Evolutionary conservation across 2,888 invertebrate species (phyloP), one percentile per base, ranked within the genome.

Genomic region (Chaitophorus viminalis): DNA sequence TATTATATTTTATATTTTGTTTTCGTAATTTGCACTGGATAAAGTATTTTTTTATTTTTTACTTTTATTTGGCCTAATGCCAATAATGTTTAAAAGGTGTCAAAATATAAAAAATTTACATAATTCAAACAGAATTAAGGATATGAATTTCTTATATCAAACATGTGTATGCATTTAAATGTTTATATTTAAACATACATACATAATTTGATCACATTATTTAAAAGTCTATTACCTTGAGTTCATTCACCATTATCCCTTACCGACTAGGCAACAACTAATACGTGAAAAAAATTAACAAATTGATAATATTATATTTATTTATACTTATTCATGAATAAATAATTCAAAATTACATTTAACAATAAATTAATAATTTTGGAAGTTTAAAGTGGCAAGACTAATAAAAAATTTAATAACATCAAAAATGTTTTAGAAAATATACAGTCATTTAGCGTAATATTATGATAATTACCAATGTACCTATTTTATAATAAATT

Each of bases 21-120:
- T 60, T 78, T 78, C 14, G 31, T 39, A 65, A 0, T 36, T 36
- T 68, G 79, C 60, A 79, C 65, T 36, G 17, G 60, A 36, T 46
- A 46, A 46, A 46, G 11, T 46, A 2, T 46, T 14, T 25, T 83
- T 83, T 65, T 75, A 9, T 82, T 74, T 33, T 65, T 33, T 75
- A 83, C 75, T 18, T 60, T 21, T 54, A 60, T 5, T 83, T 83
- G 83, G 75, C 54, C 21, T 65, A n/a, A n/a, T 29, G 75, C 83
- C 83, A 83, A 17, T 29, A 36, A n/a, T 17, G 1, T 76, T 21
- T 60, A 14, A 36, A 79, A 36, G 60, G 54, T 65, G 36, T 60
- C 21, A 29, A 68, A n/a, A 79, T n/a, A 68, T 68, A 29, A 5
- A 68, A 65, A 79, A 17, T 36, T 36, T 17, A 60, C 25, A 79